Evolutionary conservation across 2,888 invertebrate species (phyloP).

Genomic region (Apamea epomidion): DNA sequence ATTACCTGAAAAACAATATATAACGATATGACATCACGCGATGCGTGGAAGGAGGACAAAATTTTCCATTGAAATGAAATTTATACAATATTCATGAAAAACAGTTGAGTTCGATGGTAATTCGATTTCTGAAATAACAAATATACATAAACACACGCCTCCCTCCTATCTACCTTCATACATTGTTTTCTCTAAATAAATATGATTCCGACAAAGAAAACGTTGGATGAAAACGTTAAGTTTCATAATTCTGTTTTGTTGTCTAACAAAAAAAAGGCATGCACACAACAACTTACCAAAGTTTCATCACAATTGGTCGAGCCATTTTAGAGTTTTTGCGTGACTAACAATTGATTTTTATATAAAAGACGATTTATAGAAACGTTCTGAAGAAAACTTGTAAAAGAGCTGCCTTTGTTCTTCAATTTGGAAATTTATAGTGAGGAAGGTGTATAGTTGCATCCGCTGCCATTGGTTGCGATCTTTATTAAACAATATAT

Average conservation of each 20-base stretch:
- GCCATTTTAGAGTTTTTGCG: too few species aligned
- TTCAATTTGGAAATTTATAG: neutral
- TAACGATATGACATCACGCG: neutral
- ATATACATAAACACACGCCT: neutral
- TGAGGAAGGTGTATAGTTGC: neutral
- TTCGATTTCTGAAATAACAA: constrained; percentile 1
- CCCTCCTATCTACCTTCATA: neutral
- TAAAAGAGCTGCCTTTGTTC: neutral
- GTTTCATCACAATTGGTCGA: too few species aligned
- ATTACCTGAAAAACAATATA: constrained; percentile 12
- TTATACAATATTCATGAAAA: neutral
- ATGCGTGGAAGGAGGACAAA: neutral
- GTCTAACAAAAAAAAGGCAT: too few species aligned
- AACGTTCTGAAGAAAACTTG: neutral
- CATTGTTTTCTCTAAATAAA: neutral
- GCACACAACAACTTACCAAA: too few species aligned
- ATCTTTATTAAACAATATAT: neutral
- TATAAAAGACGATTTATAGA: neutral
- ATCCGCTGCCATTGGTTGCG: neutral
- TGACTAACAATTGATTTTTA: too few species aligned
- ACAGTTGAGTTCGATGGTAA: neutral
- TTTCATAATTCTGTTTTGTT: too few species aligned
- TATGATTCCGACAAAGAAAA: neutral
- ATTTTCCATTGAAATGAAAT: neutral
- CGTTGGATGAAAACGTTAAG: neutral